Evolutionary conservation across 2,888 invertebrate species (phyloP), one percentile per base, ranked within the genome.

Genomic region (Chalcosyrphus nemorum): DNA sequence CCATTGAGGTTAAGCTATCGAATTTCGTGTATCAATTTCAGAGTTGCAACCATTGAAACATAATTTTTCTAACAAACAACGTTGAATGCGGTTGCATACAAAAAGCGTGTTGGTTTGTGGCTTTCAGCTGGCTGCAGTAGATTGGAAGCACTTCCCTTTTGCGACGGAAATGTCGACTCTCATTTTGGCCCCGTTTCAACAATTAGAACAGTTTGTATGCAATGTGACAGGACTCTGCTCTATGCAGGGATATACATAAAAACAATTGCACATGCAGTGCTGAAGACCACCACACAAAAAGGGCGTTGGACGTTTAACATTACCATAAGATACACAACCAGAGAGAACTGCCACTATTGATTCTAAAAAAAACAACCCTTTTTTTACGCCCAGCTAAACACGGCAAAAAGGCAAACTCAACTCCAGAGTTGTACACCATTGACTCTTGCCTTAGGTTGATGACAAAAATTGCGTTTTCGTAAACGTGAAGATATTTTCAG

Each of bases 91-190:
- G 59, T 66, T 59, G 29, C 24, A 59, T 47, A 41, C 47, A 56
- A 56, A 61, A 4, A 1, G 70, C 56, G 38, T 78, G 71, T 65
- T 65, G 56, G 41, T 29, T 65, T 71, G 78, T 57, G 78, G 63
- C 65, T 65, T 57, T 61, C 21, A 4, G 47, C 27, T 59, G 21
- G 47, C 27, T 59, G 21, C 27, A 47, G 29, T 17, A 7, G 32
- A 35, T 1, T 66, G 4, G 4, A n/a, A 15, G n/a, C 17, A 57
- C 75, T 81, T 81, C 74, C 35, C 54, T 35, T 17, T 50, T 63
- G 70, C 56, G 29, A 75, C 75, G 81, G 75, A 81, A 81, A 75
- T 65, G 32, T 81, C 57, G 43, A n/a, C n/a, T 29, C 59, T 54
- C 52, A 0, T 50, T 76, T 52, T 76, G 68, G 47, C 47, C 68